Conservation (phyloP, 2,113 vertebrate genomes). For the Brachyistius frenatus region DNA sequence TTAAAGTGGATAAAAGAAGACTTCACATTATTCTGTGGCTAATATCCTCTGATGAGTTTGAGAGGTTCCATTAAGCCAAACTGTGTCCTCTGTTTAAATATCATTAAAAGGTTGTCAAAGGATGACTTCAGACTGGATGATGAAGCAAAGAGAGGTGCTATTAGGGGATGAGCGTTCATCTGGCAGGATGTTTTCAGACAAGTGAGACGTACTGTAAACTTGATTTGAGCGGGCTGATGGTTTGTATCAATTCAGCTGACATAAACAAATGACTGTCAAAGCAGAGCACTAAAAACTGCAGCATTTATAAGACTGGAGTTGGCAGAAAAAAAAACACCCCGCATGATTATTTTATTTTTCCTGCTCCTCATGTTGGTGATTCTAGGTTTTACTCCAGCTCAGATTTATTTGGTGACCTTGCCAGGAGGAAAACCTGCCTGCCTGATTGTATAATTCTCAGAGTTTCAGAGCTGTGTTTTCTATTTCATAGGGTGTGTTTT, state of each 20-base stretch:
- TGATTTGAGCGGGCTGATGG: constrained; percentile 30
- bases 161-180: constrained; percentile 6
- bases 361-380: constrained; percentile 14
- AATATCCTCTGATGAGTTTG: constrained; percentile 29
- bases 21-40: not conserved
- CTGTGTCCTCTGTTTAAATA: constrained; percentile 30
- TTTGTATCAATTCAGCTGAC: constrained; percentile 29
- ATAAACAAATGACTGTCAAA: constrained; percentile 31
- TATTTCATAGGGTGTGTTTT: constrained; percentile 10
- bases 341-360: not conserved
- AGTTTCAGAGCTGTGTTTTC: constrained; percentile 11
- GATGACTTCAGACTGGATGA: constrained; percentile 7
- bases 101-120: constrained; percentile 1
- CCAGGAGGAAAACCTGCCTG: constrained; percentile 40
- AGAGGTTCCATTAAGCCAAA: constrained; percentile 12
- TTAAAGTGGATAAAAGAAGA: not conserved
- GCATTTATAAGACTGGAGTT: not conserved
- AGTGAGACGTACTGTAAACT: not conserved
- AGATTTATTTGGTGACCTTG: constrained; percentile 38
- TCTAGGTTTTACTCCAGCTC: constrained; percentile 42
- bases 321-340: not conserved
- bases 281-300: constrained; percentile 5
- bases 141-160: constrained; percentile 1
- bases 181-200: constrained; percentile 24
- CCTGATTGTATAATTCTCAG: constrained; percentile 47